Conservation (phyloP, 2,888 invertebrate species). For the Axea sp. region DNA sequence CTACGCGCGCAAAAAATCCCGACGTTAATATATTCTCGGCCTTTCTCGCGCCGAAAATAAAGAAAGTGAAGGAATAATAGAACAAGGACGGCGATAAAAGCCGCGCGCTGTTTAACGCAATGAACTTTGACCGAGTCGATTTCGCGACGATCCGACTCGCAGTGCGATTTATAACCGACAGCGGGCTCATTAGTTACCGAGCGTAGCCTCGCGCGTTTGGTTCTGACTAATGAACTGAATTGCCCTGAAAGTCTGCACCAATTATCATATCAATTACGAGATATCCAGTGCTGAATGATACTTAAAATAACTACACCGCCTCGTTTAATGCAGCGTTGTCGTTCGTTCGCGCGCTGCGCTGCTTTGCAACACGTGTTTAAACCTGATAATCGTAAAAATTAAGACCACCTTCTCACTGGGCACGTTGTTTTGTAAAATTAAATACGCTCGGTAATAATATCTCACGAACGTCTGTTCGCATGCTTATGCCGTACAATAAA, state of each 20-base stretch:
- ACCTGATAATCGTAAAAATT: too few species aligned
- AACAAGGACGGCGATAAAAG: background rate
- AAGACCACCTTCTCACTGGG: background rate
- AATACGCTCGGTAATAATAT: slow-evolving; percentile 38
- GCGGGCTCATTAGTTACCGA: slow-evolving; percentile 4
- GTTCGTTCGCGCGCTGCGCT: too few species aligned
- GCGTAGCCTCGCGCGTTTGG: background rate
- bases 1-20: slow-evolving; percentile 27
- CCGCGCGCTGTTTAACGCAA: slow-evolving; percentile 6
- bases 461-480: slow-evolving; percentile 33
- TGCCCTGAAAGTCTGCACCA: too few species aligned
- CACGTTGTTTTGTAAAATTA: slow-evolving; percentile 16
- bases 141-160: slow-evolving; percentile 9
- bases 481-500: slow-evolving; percentile 38
- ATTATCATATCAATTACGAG: too few species aligned
- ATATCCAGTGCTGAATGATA: too few species aligned
- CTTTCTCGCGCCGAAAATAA: slow-evolving; percentile 6
- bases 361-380: too few species aligned
- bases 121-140: slow-evolving; percentile 19
- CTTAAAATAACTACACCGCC: too few species aligned
- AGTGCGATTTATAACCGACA: slow-evolving; percentile 14
- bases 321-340: too few species aligned
- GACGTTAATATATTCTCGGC: slow-evolving; percentile 58
- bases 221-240: slow-evolving; percentile 9
- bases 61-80: background rate